Evolutionary conservation across 2,797 vertebrate genomes (phyloP), one percentile per base, ranked within the genome.

Genomic region (Labeo calbasu): DNA sequence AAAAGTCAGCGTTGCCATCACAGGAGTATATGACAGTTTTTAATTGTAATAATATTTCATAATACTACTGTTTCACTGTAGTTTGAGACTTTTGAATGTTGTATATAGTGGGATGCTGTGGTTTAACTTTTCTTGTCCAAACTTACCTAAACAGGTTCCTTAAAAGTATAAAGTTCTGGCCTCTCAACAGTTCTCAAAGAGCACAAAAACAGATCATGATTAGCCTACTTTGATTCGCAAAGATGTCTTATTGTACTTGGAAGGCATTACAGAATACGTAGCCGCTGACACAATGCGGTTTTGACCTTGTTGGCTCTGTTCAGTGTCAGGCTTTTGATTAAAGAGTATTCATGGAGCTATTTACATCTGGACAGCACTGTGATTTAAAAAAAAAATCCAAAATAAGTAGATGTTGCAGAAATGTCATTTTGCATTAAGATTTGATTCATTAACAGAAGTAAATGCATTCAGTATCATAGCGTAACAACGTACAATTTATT

Each of bases 271-370:
- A 65, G 40, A 65, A 78, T 32, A 50, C n/a, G 11, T 43, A 50
- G 76, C 9, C 5, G 23, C 73, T 78, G 57, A 63, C 57, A 28
- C n/a, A 48, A 28, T 46, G 43, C 40, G 10, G 2, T 28, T 63
- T n/a, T 63, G 57, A 78, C 23, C 40, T 78, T 28, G 43, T 78
- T 61, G 23, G 55, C 57, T 78, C 15, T 48, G 23, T 63, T 78
- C 40, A 48, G 23, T 65, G 59, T 65, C 57, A 28, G 76, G 14
- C 57, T 17, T 63, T 43, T 48, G 8, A 48, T 63, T 13, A 63
- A 19, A 48, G 21, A 25, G 32, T 28, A 15, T 63, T 48, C 25
- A 28, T 48, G 57, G 9, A 28, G 36, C 13, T 48, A 9, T 77
- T 76, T 17, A 43, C 6, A 23, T 40, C 53, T 57, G 53, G 5